Conservation (phyloP, 2,888 invertebrate genomes). For the Nipponacmea schrenckii region DNA sequence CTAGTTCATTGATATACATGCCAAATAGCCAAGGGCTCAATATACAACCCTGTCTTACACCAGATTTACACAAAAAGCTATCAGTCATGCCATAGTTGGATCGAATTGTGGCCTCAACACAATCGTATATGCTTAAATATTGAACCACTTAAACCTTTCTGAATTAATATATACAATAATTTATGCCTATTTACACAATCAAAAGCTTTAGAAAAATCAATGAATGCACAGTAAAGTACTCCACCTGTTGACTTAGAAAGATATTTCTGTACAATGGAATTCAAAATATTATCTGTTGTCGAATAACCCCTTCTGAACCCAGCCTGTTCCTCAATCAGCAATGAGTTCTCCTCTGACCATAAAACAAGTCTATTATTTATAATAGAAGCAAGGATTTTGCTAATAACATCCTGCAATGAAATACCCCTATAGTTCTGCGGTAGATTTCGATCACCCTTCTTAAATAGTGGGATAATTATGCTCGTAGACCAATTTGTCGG, state of each 20-base stretch:
- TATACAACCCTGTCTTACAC: too few relatives aligned
- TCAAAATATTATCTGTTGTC: constrained; percentile 10
- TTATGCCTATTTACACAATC: too few relatives aligned
- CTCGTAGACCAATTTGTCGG: constrained; percentile 10
- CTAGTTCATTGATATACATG: too few relatives aligned
- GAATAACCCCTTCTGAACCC: constrained; percentile 21
- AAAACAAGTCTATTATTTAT: constrained; percentile 10
- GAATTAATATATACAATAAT: too few relatives aligned
- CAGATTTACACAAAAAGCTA: too few relatives aligned
- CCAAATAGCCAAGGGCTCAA: too few relatives aligned
- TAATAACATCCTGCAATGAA: constrained; percentile 15
- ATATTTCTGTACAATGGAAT: constrained; percentile 15
- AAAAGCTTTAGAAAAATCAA: too few relatives aligned
- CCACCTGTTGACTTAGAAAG: background rate
- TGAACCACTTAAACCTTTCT: too few relatives aligned
- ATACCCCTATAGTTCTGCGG: constrained; percentile 17
- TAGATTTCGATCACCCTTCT: constrained; percentile 9
- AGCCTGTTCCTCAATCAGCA: constrained; percentile 18
- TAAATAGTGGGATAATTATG: constrained; percentile 16
- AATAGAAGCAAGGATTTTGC: constrained; percentile 10
- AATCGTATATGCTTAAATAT: too few relatives aligned
- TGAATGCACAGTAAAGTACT: too few relatives aligned
- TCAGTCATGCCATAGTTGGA: too few relatives aligned
- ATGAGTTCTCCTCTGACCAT: constrained; percentile 15
- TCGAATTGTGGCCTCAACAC: too few relatives aligned